Base-by-base conservation (phyloP, 2,113 vertebrate genomes). In the Cariama cristata region DNA sequence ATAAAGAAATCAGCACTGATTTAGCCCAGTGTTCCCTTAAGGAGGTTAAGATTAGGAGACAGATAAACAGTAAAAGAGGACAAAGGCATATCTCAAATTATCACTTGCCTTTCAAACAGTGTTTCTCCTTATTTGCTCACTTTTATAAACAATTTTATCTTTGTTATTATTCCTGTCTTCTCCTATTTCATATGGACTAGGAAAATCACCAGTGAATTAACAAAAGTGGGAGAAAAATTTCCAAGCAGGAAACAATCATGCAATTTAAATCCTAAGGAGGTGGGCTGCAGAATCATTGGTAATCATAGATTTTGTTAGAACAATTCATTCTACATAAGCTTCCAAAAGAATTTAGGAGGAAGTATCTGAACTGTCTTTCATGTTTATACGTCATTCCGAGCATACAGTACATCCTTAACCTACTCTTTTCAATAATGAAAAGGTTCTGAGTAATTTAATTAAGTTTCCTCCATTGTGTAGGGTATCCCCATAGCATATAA, bases 71-170 rank as follows among this genome's bases (percentile, higher is more conserved):
- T 49, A 59, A 77, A 93, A 91, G 32, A 86, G 28, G 44, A 55
- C 23, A 72, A 79, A 7, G 88, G 11, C 53, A 32, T 77, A 72
- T 63, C 60, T 95, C 59, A 96, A 72, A 96, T 82, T 80, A 87
- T 62, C 44, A 60, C 40, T 79, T 85, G 12, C 49, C 11, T 84
- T 93, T 81, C 32, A 87, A 94, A 91, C 8, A 71, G 32, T 72
- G 6, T 76, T 92, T 67, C 35, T 63, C 9, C 49, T 68, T 82
- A 93, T 81, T 89, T 94, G 15, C 14, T 93, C 56, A 79, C 30
- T 94, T 86, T 93, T 85, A 94, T 91, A 93, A 90, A 38, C 69
- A 89, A 63, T 79, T 86, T 80, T 66, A 71, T 93, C 80, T 75
- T 79, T 77, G 24, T 72, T 85, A 87, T 90, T 90, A 74, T 87